A percentile compares a stretch with the other conserved stretches of the same genome.
phyloP scores from a whole-genome alignment of 92 coral and sea anemone species.

The Chrysogorgia sp. region DNA sequence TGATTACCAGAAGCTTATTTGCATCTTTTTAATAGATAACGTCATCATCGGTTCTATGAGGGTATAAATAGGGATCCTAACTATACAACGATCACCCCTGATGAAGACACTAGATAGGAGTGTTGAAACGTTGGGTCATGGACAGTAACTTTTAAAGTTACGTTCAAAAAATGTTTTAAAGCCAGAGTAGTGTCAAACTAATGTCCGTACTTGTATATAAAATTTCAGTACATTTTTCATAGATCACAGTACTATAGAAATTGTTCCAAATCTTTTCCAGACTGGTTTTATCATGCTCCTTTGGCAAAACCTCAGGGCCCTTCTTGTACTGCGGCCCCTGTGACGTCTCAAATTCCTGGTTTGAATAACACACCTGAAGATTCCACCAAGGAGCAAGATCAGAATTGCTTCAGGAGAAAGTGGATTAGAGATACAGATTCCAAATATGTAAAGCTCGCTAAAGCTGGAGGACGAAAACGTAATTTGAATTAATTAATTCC shows the following conservation, averaged over 20 bases:
- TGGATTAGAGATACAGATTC: conserved; percentile 99
- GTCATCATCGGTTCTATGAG: too few relatives aligned
- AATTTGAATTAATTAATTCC: too few relatives aligned
- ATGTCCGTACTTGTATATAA: background rate
- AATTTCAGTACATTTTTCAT: background rate
- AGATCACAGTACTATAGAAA: background rate
- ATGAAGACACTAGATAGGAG: too few relatives aligned
- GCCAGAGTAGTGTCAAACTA: too few relatives aligned
- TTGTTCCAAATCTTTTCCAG: conserved; percentile 42
- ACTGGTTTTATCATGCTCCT: conserved; percentile 97
- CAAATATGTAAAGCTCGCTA: conserved; percentile 88
- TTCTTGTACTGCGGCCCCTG: conserved; percentile 54
- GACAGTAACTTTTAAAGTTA: too few relatives aligned
- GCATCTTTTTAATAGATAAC: too few relatives aligned
- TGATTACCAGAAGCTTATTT: too few relatives aligned
- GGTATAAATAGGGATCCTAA: too few relatives aligned
- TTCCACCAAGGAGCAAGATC: conserved; percentile 62
- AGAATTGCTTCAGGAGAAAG: conserved; percentile 81
- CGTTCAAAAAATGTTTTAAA: too few relatives aligned
- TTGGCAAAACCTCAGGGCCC: conserved; percentile 52
- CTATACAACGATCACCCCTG: too few relatives aligned
- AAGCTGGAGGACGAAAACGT: conserved; percentile 80
- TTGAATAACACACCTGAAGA: conserved; percentile 69
- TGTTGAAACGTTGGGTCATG: too few relatives aligned
- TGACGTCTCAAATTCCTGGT: conserved; percentile 96